These are phyloP conservation scores for Cottoperca gobio DNA, from an alignment of 2,797 vertebrate species.

Conservation along the genomic window DNA sequence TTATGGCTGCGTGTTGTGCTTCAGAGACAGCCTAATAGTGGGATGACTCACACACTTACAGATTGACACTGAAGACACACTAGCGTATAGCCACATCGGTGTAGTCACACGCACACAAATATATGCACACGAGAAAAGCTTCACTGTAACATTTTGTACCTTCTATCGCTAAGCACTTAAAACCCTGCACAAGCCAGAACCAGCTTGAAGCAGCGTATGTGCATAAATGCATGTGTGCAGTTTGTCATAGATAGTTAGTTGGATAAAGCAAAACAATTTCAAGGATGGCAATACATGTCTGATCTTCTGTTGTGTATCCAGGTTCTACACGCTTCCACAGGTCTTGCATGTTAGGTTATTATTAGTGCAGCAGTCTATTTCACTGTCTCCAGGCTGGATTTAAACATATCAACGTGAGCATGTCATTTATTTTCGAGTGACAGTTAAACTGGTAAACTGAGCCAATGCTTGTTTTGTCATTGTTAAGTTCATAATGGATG, in stretches of 20 bases:
- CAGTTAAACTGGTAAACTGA: neutral
- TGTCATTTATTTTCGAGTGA: constrained; percentile 45
- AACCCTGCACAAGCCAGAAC: constrained; percentile 27
- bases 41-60: constrained; percentile 67
- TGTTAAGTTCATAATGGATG: neutral
- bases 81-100: neutral
- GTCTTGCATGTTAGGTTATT: constrained; percentile 21
- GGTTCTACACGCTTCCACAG: neutral
- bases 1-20: constrained; percentile 70
- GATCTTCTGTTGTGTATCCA: constrained; percentile 5
- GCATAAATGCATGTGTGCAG: constrained; percentile 14
- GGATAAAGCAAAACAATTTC: constrained; percentile 9
- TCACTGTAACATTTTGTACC: constrained; percentile 4
- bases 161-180: constrained; percentile 30
- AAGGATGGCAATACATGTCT: constrained; percentile 4
- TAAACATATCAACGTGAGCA: constrained; percentile 30
- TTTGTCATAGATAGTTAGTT: constrained; percentile 5
- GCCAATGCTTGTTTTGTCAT: constrained; percentile 1
- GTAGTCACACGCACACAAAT: neutral
- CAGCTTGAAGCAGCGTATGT: constrained; percentile 13
- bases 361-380: constrained; percentile 12
- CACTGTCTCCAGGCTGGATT: constrained; percentile 34
- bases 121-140: neutral
- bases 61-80: constrained; percentile 37
- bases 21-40: constrained; percentile 61